Evolutionary conservation across 2,113 vertebrate genomes (phyloP).

Genomic region (Genyomyrus donnyi): DNA sequence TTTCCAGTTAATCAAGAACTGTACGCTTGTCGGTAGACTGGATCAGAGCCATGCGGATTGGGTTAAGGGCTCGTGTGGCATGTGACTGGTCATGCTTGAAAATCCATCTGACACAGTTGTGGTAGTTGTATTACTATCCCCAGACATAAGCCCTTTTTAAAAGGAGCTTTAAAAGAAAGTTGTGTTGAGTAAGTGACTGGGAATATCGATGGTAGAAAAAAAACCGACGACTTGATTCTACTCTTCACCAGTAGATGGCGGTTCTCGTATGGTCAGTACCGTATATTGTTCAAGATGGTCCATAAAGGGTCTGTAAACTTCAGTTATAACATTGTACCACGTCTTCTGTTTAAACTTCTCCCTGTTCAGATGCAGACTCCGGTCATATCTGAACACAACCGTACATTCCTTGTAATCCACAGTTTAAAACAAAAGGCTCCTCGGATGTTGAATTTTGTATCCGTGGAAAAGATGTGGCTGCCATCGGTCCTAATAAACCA

Average conservation of each 20-base stretch:
- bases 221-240: neutral
- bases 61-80: slow-evolving; percentile 44
- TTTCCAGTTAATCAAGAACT: slow-evolving; percentile 45
- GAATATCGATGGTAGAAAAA: neutral
- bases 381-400: neutral
- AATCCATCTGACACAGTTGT: slow-evolving; percentile 38
- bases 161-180: neutral
- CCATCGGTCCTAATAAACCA: neutral
- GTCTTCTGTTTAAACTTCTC: neutral
- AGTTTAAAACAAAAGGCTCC: neutral
- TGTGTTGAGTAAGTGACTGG: neutral
- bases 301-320: neutral
- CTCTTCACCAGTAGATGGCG: neutral
- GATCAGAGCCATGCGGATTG: slow-evolving; percentile 44
- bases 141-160: neutral
- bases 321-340: neutral
- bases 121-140: neutral
- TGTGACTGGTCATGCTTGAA: slow-evolving; percentile 45
- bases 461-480: neutral
- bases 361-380: neutral
- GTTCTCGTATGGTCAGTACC: neutral
- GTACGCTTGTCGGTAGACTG: slow-evolving; percentile 41
- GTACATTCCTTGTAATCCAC: neutral
- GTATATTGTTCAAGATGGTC: neutral
- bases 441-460: neutral